Conservation (phyloP, 2,113 vertebrate species). For the Brachyhypopomus occidentalis region DNA sequence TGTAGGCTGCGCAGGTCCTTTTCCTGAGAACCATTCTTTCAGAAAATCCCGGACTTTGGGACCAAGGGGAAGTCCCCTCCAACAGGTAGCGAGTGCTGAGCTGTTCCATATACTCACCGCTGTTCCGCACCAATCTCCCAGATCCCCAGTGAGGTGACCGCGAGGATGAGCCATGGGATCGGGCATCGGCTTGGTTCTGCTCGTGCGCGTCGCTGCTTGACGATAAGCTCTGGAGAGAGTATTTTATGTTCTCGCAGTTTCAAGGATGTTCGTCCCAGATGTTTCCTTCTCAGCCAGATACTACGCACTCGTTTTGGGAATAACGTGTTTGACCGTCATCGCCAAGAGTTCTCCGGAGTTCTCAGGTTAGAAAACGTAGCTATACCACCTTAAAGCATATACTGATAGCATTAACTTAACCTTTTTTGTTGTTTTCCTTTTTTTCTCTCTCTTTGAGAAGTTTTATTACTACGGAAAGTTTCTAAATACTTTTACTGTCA, state of each 20-base stretch:
- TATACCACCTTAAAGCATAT: not conserved
- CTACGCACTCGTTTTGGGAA: constrained; percentile 76
- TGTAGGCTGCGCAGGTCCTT: too few species aligned
- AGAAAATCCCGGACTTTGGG: constrained; percentile 57
- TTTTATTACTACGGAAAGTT: too few species aligned
- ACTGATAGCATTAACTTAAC: too few species aligned
- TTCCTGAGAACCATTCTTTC: too few species aligned
- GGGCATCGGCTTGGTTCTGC: constrained; percentile 55
- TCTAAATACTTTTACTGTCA: too few species aligned
- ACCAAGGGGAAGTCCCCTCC: constrained; percentile 57
- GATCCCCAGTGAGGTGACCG: constrained; percentile 61
- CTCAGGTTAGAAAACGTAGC: constrained; percentile 75
- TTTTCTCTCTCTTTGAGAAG: not conserved
- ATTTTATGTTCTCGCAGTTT: constrained; percentile 50
- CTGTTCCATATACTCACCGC: constrained; percentile 6
- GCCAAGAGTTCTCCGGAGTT: constrained; percentile 77
- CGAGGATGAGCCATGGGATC: constrained; percentile 59
- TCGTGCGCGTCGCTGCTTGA: constrained; percentile 10
- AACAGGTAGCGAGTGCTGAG: constrained; percentile 26
- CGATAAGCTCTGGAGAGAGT: not conserved
- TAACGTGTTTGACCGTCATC: constrained; percentile 76
- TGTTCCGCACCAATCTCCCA: constrained; percentile 35
- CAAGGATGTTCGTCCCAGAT: constrained; percentile 84
- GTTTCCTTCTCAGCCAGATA: constrained; percentile 72
- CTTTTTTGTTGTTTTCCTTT: not conserved